Conservation (phyloP, 1,140 invertebrate genomes). For the Phymastichus coffea region DNA sequence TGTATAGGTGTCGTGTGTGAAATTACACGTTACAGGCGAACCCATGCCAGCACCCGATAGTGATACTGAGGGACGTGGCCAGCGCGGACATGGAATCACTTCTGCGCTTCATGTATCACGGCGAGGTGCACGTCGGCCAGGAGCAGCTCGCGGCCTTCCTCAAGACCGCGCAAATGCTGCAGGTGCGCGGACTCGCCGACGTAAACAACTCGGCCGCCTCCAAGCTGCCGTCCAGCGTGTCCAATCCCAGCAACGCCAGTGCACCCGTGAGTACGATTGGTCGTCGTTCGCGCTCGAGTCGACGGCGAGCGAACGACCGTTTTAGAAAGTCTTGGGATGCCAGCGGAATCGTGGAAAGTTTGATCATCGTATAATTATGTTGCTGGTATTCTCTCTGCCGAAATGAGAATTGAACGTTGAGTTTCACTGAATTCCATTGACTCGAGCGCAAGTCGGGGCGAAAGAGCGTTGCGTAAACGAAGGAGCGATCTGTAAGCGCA, state of each 20-base stretch:
- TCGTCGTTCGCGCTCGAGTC: too few relatives aligned
- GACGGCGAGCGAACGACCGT: too few relatives aligned
- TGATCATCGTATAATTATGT: too few relatives aligned
- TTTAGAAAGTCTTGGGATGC: too few relatives aligned
- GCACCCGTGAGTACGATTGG: constrained; percentile 53
- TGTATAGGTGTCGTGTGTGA: too few relatives aligned
- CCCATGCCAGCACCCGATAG: constrained; percentile 91
- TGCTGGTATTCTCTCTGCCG: too few relatives aligned
- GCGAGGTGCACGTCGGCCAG: constrained; percentile 89
- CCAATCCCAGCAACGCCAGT: constrained; percentile 46
- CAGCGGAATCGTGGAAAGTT: too few relatives aligned
- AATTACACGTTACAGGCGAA: constrained; percentile 74
- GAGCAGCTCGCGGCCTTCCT: constrained; percentile 86
- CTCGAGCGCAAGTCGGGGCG: too few relatives aligned
- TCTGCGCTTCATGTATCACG: constrained; percentile 92
- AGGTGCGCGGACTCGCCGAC: constrained; percentile 86
- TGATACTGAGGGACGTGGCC: constrained; percentile 85
- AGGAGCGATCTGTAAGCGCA: too few relatives aligned
- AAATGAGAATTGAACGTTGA: too few relatives aligned
- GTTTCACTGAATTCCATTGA: too few relatives aligned
- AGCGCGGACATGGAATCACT: constrained; percentile 88
- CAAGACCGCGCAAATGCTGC: constrained; percentile 86
- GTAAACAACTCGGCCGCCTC: constrained; percentile 64
- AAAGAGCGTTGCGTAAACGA: too few relatives aligned
- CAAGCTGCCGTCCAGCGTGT: constrained; percentile 49